phyloP scores from a whole-genome alignment of 2,888 invertebrate genomes.

The Papilio gigon region DNA sequence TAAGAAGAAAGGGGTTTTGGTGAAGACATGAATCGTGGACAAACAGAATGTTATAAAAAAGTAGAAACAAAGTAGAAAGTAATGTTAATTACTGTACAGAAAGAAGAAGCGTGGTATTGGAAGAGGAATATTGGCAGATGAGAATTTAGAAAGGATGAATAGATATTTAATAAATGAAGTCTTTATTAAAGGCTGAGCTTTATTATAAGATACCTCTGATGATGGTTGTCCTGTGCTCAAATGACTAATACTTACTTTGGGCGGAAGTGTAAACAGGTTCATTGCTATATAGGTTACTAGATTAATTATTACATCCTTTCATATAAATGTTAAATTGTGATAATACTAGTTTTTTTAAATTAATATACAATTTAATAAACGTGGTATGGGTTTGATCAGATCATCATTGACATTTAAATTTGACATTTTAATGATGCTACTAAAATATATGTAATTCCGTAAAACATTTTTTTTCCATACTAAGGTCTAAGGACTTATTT shows the following conservation, averaged over 20 bases:
- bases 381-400: not conserved
- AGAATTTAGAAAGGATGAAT: too few species aligned
- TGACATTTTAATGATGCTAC: slow-evolving; percentile 1
- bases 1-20: not conserved
- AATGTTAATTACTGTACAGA: too few species aligned
- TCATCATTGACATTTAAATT: slow-evolving; percentile 13
- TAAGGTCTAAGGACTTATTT: not conserved
- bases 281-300: slow-evolving; percentile 8
- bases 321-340: slow-evolving; percentile 14
- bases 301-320: slow-evolving; percentile 19
- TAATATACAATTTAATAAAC: not conserved
- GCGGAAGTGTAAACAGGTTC: slow-evolving; percentile 7
- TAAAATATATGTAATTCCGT: not conserved
- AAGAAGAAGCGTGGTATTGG: too few species aligned
- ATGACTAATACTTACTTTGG: slow-evolving; percentile 11
- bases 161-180: too few species aligned
- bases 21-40: not conserved
- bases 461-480: not conserved
- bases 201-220: not conserved
- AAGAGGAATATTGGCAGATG: too few species aligned
- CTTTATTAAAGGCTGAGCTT: too few species aligned
- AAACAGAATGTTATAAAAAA: too few species aligned
- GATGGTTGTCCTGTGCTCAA: not conserved
- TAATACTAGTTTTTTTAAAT: not conserved
- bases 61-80: too few species aligned